Base-by-base conservation (phyloP, 2,113 vertebrate genomes). In the Fukomys damarensis region DNA sequence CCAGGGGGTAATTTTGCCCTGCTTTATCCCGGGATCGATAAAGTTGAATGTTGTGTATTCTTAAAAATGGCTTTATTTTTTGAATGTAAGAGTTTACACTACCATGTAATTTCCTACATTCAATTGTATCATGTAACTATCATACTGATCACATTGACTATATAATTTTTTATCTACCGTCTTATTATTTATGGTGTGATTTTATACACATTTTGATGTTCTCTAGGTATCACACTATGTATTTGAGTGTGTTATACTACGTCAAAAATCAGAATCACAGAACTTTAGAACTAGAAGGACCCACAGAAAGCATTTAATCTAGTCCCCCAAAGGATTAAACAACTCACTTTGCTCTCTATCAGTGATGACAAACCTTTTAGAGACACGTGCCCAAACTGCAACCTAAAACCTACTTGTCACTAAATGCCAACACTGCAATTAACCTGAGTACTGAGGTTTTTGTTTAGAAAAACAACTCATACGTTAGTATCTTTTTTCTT, bases 21-120 rank as follows among this genome's bases (percentile, higher is more conserved):
- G 1, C 8, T 68, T 59, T 24, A 72, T 87, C n/a, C 32, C 38
- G 32, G 38, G 32, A 12, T 90, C 58, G 96, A 86, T 98, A 96
- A 97, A 97, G 49, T 72, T 77, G 72, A 94, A 90, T 68, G 66
- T 85, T 90, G 59, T 17, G 30, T 63, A 5, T 84, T 66, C 38
- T 56, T 28, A 61, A 43, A 61, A 61, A 56, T 35, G 17, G 54
- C 41, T 65, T 2, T 52, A 91, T 43, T 90, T 96, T 95, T 87
- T 20, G 85, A 82, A 66, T 19, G 22, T 52, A 96, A 94, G 28
- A 86, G 74, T 41, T 65, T 79, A 93, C 59, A 70, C 10, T 80
- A 86, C 74, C 54, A 46, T 19, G 28, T 52, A 20, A 89, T 80
- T 95, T 93, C 84, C 87, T 93, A 43, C 28, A 96, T 46, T 82